Evolutionary conservation across 2,113 vertebrate genomes (phyloP).

Genomic region (Crotalus helleri): DNA sequence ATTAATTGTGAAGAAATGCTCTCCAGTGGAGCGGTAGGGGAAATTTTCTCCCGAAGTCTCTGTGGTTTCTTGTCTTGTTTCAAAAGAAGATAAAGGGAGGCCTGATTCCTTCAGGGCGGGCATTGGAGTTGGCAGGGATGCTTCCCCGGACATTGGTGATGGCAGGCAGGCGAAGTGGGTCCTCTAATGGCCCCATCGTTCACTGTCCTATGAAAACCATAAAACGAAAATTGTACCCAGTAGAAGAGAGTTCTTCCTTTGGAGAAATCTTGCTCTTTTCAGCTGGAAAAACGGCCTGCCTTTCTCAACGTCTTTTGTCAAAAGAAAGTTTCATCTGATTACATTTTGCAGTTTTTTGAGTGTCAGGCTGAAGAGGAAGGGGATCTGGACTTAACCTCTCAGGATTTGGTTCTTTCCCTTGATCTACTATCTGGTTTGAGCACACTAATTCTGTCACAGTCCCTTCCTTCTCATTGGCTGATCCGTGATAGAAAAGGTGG

Average conservation of each 20-base stretch:
- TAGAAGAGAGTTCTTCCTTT: not conserved
- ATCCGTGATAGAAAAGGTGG: not conserved
- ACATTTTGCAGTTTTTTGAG: not conserved
- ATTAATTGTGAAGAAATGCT: conserved; percentile 7
- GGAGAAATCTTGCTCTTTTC: conserved; percentile 28
- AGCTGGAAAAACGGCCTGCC: not conserved
- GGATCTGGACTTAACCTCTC: not conserved
- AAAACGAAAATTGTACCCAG: conserved; percentile 15
- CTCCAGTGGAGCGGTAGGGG: not conserved
- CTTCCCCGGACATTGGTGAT: conserved; percentile 29
- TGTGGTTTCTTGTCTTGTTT: not conserved
- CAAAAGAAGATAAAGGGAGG: not conserved
- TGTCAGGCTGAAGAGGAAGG: not conserved
- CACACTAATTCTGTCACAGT: too few relatives aligned
- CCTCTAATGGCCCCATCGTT: conserved; percentile 41
- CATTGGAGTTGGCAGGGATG: conserved; percentile 1
- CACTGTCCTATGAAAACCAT: conserved; percentile 24
- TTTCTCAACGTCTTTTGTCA: not conserved
- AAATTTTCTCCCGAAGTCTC: not conserved
- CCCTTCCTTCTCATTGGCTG: not conserved
- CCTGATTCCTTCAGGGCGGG: conserved; percentile 11
- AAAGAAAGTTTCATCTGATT: not conserved
- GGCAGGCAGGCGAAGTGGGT: conserved; percentile 5
- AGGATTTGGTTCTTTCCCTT: not conserved
- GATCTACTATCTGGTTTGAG: not conserved